A percentile compares a stretch with the other conserved stretches of the same genome.
phyloP scores from a whole-genome alignment of 64 coral and sea anemone species.

The Actinia equina region DNA sequence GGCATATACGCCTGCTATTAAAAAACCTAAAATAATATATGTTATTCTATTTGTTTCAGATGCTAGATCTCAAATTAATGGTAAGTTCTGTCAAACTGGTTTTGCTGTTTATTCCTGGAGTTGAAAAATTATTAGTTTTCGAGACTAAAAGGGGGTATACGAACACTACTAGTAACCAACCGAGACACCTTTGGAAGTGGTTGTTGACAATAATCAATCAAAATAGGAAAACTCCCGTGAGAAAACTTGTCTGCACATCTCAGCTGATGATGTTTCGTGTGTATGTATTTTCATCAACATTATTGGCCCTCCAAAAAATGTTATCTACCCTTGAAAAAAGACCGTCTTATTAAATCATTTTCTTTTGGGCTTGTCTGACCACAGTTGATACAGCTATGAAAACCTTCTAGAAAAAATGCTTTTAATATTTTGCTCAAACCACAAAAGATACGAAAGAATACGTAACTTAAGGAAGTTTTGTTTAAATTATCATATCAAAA shows the following conservation, averaged over 20 bases:
- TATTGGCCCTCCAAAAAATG: too few species aligned
- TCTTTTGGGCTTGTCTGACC: constrained; percentile 11
- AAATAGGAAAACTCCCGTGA: neutral
- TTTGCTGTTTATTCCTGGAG: neutral
- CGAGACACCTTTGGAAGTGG: neutral
- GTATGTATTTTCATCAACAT: neutral
- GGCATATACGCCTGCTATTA: neutral
- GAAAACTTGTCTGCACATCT: neutral
- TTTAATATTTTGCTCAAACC: neutral
- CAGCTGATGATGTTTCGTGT: neutral
- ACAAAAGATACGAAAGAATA: neutral
- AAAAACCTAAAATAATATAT: neutral
- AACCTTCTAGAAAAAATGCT: neutral
- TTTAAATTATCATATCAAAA: neutral
- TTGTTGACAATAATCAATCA: neutral
- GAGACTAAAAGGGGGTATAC: neutral
- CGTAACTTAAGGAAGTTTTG: neutral
- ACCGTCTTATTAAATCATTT: neutral
- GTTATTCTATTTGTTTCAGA: constrained; percentile 27
- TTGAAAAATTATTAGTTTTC: neutral
- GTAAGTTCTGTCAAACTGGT: constrained; percentile 15
- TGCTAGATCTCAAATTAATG: constrained; percentile 29
- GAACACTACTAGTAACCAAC: neutral
- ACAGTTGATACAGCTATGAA: neutral
- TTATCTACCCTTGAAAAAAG: neutral